These are phyloP conservation scores for Dreissena rostriformis DNA, from an alignment of 1,140 invertebrate genomes.

Conservation along the genomic window DNA sequence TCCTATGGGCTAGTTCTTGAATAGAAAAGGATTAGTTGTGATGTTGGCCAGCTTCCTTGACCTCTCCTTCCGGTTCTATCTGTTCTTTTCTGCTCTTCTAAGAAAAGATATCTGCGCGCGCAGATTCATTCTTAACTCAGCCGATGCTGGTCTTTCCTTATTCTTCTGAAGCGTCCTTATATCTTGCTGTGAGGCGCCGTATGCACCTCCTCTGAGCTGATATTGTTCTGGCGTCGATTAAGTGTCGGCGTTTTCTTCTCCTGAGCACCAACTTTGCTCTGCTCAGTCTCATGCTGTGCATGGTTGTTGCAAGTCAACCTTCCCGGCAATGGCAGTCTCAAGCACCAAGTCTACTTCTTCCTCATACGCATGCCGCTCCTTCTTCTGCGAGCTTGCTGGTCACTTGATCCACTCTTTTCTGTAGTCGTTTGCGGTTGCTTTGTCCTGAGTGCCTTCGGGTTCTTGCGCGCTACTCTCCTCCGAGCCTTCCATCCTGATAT, in stretches of 20 bases:
- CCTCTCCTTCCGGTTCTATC: not conserved
- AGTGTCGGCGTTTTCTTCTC: not conserved
- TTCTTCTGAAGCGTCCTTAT: not conserved
- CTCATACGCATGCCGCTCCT: no score
- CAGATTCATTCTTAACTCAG: not conserved
- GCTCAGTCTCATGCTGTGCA: not conserved
- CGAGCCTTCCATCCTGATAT: not conserved
- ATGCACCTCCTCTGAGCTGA: not conserved
- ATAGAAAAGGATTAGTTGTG: not conserved
- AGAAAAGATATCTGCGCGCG: not conserved
- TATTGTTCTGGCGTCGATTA: slow-evolving; percentile 8
- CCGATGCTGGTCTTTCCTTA: slow-evolving; percentile 3
- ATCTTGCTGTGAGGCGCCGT: not conserved
- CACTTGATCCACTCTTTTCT: no score
- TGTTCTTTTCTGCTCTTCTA: slow-evolving; percentile 10
- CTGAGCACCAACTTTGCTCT: slow-evolving; percentile 10
- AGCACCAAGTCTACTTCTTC: not conserved
- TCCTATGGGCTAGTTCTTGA: not conserved
- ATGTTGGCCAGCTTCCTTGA: not conserved
- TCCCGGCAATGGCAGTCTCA: not conserved
- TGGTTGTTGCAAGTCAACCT: slow-evolving; percentile 16
- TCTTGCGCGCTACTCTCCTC: not conserved
- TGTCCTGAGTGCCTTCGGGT: no score
- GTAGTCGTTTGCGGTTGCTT: no score
- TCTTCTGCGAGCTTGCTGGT: no score